Evolutionary conservation across 2,888 invertebrate genomes (phyloP).

Genomic region (Chrysolina oricalcia): DNA sequence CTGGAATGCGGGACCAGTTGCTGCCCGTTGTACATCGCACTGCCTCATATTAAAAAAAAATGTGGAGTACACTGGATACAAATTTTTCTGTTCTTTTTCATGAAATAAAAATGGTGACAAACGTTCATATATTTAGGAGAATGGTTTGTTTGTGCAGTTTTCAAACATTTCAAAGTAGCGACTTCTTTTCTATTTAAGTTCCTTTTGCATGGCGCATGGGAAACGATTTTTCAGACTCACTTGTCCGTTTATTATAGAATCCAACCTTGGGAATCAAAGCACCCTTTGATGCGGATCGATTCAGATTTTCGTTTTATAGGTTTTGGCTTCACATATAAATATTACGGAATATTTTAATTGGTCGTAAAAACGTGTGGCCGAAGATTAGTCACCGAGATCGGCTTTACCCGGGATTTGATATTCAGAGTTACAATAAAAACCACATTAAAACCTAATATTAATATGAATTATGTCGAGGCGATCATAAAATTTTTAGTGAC

Average conservation of each 20-base stretch:
- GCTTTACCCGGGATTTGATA: slow-evolving; percentile 49
- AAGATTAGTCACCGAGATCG: slow-evolving; percentile 41
- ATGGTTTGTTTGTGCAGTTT: too few relatives aligned
- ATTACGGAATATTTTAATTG: slow-evolving; percentile 44
- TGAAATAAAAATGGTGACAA: too few relatives aligned
- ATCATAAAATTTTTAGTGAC: slow-evolving; percentile 66
- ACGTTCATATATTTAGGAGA: too few relatives aligned
- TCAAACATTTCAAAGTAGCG: too few relatives aligned
- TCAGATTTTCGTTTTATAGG: slow-evolving; percentile 4
- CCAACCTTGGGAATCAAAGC: slow-evolving; percentile 19
- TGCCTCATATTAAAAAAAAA: too few relatives aligned
- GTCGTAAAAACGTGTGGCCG: slow-evolving; percentile 20
- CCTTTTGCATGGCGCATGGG: not conserved
- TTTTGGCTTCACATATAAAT: slow-evolving; percentile 5
- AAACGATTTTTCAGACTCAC: not conserved
- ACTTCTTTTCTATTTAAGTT: not conserved
- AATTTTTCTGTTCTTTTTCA: too few relatives aligned
- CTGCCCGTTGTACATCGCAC: too few relatives aligned
- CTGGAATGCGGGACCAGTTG: too few relatives aligned
- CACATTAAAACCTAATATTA: slow-evolving; percentile 65
- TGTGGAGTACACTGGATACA: too few relatives aligned
- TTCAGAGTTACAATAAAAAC: slow-evolving; percentile 60
- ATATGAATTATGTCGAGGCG: slow-evolving; percentile 65
- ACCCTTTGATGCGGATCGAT: slow-evolving; percentile 13
- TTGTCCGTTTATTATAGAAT: not conserved